Conservation (phyloP, 2,113 vertebrate species). For the Oostethus manadensis region DNA sequence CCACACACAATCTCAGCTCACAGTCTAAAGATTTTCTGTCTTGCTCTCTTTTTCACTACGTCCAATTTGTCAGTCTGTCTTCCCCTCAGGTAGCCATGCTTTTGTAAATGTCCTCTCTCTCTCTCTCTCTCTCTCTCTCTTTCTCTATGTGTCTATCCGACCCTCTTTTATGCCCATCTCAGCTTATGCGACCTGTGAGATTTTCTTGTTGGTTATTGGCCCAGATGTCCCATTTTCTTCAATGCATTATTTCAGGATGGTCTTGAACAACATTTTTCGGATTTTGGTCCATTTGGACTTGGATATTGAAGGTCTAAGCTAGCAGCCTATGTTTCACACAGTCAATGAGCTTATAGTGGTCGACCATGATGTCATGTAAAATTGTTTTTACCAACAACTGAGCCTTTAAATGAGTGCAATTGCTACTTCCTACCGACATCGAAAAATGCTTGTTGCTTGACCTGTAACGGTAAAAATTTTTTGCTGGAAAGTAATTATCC, state of each 20-base stretch:
- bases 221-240: background rate
- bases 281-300: background rate
- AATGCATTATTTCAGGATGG: background rate
- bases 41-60: slow-evolving; percentile 29
- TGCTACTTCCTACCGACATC: too few relatives aligned
- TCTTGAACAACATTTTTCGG: background rate
- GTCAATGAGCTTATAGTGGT: background rate
- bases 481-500: too few relatives aligned
- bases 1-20: slow-evolving; percentile 37
- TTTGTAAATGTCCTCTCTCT: slow-evolving; percentile 17
- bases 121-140: slow-evolving; percentile 1
- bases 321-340: background rate
- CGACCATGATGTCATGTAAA: too few relatives aligned
- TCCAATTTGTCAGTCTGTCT: slow-evolving; percentile 49
- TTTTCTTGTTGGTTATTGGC: background rate
- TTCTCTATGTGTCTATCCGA: background rate
- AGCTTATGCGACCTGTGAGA: background rate
- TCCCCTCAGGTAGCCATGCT: slow-evolving; percentile 17
- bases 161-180: background rate
- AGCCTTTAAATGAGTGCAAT: background rate
- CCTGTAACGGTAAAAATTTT: too few relatives aligned
- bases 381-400: too few relatives aligned
- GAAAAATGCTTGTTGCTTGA: too few relatives aligned
- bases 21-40: slow-evolving; percentile 52
- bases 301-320: background rate